Evolutionary conservation across 2,888 invertebrate species (phyloP).

Genomic region (Chironomus riparius): DNA sequence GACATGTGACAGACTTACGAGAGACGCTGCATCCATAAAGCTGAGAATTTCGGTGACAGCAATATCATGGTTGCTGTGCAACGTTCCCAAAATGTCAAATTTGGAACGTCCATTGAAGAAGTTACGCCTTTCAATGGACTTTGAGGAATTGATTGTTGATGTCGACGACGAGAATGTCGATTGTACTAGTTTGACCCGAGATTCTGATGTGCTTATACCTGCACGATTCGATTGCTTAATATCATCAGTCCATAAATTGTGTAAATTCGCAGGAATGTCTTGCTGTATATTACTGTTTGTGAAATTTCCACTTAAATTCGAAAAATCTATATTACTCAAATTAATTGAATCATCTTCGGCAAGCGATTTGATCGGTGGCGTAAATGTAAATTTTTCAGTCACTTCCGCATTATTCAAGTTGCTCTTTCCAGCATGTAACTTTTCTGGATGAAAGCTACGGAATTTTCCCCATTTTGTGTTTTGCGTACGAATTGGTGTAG

Average conservation of each 20-base stretch:
- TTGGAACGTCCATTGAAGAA: background rate
- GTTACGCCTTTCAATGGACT: background rate
- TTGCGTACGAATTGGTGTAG: conserved; percentile 5
- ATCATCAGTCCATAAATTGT: conserved; percentile 3
- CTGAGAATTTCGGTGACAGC: background rate
- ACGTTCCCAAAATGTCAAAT: conserved; percentile 10
- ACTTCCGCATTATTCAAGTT: background rate
- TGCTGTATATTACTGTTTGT: background rate
- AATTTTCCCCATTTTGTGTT: background rate
- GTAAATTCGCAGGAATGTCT: background rate
- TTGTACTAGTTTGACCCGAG: background rate
- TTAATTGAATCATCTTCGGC: conserved; percentile 2
- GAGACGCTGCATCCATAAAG: background rate
- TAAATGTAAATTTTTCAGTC: no score
- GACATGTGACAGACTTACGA: conserved; percentile 14
- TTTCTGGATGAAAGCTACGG: conserved; percentile 14
- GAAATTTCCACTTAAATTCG: conserved; percentile 1
- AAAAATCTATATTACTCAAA: conserved; percentile 1
- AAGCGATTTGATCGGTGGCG: background rate
- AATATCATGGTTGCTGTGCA: background rate
- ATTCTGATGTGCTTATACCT: background rate
- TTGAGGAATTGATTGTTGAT: background rate
- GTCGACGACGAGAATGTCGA: background rate
- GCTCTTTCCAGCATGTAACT: background rate
- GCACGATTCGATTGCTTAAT: background rate